phyloP scores from a whole-genome alignment of 2,113 vertebrate genomes.

The Atherinomorus stipes region DNA sequence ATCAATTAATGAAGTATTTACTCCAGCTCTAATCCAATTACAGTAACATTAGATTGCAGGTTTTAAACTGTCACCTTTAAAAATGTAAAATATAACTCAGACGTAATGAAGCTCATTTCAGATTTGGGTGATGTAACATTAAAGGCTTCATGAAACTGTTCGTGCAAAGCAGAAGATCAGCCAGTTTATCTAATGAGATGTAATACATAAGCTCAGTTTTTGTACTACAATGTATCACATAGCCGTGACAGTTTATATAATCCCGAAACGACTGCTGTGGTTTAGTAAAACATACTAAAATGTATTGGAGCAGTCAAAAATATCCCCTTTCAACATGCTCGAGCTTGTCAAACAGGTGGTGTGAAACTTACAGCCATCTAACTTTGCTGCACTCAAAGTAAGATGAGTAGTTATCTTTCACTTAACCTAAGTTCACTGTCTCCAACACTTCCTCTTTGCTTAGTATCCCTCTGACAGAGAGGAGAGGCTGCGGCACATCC shows the following conservation, averaged over 20 bases:
- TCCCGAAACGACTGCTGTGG: background rate
- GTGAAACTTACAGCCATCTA: background rate
- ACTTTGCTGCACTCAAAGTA: background rate
- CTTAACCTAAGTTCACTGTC: background rate
- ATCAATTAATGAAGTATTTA: too few relatives aligned
- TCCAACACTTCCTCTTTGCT: background rate
- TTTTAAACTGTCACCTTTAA: too few relatives aligned
- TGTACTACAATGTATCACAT: background rate
- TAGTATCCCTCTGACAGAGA: background rate
- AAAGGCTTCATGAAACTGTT: background rate
- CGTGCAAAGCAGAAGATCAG: background rate
- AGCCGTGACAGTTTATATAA: background rate
- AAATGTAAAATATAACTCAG: too few relatives aligned
- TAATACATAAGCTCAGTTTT: background rate
- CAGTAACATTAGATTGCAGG: background rate
- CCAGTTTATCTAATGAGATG: background rate
- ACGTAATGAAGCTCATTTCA: too few relatives aligned
- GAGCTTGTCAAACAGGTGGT: background rate
- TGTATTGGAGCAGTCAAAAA: background rate
- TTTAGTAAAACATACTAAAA: background rate
- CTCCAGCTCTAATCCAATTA: background rate
- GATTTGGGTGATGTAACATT: background rate
- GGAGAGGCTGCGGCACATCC: background rate
- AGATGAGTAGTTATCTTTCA: background rate
- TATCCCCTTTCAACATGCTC: background rate